Evolutionary conservation across 2,113 vertebrate genomes (phyloP).

Genomic region (Megaceryle torquata): DNA sequence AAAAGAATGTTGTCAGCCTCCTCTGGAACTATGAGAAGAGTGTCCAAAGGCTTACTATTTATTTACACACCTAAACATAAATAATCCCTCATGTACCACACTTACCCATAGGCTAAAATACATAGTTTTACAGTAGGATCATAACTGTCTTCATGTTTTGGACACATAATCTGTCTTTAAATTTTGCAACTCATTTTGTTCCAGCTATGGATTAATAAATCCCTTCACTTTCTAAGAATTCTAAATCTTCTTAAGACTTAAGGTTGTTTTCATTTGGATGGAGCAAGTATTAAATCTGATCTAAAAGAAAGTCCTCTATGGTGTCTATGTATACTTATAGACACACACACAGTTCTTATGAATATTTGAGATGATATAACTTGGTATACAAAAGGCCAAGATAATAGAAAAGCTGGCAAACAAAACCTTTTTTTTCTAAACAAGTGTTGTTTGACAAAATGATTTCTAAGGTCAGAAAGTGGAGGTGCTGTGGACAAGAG

Average conservation of each 20-base stretch:
- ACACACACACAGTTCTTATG: not conserved
- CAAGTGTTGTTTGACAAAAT: not conserved
- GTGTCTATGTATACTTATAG: not conserved
- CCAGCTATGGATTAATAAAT: not conserved
- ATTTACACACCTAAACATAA: constrained; percentile 55
- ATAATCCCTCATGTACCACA: constrained; percentile 34
- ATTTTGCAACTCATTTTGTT: not conserved
- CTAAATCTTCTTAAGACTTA: not conserved
- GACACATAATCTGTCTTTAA: constrained; percentile 30
- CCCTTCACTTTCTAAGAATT: not conserved
- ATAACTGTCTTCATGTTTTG: constrained; percentile 25
- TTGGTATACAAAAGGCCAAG: not conserved
- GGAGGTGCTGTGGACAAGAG: not conserved
- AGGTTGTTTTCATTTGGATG: not conserved
- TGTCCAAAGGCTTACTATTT: constrained; percentile 36
- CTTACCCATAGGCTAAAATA: constrained; percentile 14
- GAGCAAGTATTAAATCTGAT: not conserved
- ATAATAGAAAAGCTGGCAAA: not conserved
- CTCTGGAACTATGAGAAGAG: not conserved
- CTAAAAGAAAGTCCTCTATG: not conserved
- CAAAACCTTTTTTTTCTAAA: not conserved
- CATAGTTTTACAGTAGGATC: constrained; percentile 41
- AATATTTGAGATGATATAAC: not conserved
- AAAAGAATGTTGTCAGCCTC: constrained; percentile 6
- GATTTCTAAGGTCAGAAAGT: not conserved